Percentiles rank a stretch among this genome's conserved stretches.
Evolutionary conservation across 2,888 invertebrate genomes (phyloP).

Genomic region (Apamea crenata): DNA sequence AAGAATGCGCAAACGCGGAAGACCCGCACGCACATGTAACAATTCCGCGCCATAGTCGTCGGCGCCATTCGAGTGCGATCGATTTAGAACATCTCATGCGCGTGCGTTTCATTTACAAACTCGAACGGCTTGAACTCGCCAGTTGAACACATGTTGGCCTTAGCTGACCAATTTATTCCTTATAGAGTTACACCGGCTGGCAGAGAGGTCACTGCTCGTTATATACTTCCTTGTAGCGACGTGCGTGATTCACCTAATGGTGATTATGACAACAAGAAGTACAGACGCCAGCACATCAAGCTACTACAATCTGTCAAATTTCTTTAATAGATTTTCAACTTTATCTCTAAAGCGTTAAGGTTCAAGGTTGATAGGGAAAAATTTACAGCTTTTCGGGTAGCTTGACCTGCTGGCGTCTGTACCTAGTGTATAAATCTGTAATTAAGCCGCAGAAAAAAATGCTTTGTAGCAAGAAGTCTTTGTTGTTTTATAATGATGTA

Average conservation of each 20-base stretch:
- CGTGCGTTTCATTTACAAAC: conserved; percentile 67
- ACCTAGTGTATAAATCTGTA: too few species aligned
- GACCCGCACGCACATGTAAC: conserved; percentile 68
- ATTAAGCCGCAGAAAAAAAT: conserved; percentile 36
- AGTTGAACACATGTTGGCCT: conserved; percentile 78
- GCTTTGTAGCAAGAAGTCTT: conserved; percentile 10
- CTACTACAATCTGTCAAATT: too few species aligned
- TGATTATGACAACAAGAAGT: conserved; percentile 39
- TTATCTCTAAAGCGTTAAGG: too few species aligned
- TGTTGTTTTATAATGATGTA: conserved; percentile 7
- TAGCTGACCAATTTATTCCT: conserved; percentile 79
- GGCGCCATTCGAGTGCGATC: conserved; percentile 64
- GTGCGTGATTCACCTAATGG: conserved; percentile 64
- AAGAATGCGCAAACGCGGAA: conserved; percentile 80
- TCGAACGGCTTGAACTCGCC: conserved; percentile 53
- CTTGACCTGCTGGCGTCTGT: too few species aligned
- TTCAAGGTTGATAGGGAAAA: too few species aligned
- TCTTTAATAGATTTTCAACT: too few species aligned
- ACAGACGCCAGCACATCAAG: too few species aligned
- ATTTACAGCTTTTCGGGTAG: too few species aligned
- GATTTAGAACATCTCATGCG: conserved; percentile 74
- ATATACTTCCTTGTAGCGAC: conserved; percentile 73
- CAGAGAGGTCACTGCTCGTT: conserved; percentile 76
- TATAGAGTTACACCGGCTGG: conserved; percentile 71
- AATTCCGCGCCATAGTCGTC: conserved; percentile 69